Base-by-base conservation (phyloP, 2,888 invertebrate species). In the Tetheella fluctuosa region DNA sequence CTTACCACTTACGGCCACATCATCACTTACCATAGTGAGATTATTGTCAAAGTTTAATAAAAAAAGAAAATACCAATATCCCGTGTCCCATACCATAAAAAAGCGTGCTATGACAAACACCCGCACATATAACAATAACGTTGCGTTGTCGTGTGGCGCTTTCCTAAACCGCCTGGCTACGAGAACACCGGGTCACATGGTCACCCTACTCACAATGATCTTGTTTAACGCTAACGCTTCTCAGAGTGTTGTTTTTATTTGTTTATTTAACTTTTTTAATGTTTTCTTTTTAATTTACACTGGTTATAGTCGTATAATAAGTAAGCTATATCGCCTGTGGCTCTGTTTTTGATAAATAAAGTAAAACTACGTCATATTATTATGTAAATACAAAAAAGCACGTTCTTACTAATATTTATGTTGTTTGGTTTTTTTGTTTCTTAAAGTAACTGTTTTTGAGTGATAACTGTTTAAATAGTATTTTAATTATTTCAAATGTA, bases 251-350 rank as follows among this genome's bases (percentile, higher is more conserved):
- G 42, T 59, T 59, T 57, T 28, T 25, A 57, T 59, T 61, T 48
- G 42, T 48, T 17, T 20, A 17, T 48, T 48, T 48, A 48, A 48
- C 42, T 5, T 17, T 20, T 48, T 48, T 48, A 59, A 57, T 7
- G 59, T 59, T 39, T 64, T 60, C 57, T 57, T 63, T 42, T 15
- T 54, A 34, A 34, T n/a, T 34, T 42, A 67, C 75, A n/a, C 76
- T 71, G 70, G 39, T n/a, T 39, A 15, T 8, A 52, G 7, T 63
- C 6, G 3, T 25, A 25, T 2, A 4, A 69, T 67, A 59, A 25
- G 57, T 66, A 64, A 67, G 64, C 61, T 61, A 2, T n/a, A 17
- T 48, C 2, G 1, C n/a, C 10, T 20, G 42, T 48, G 42, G 42
- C 42, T 48, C 42, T 48, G 42, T 20, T 8, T 48, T 8, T 2